Evolutionary conservation across 2,113 vertebrate species (phyloP).

Genomic region (Galemys pyrenaicus): DNA sequence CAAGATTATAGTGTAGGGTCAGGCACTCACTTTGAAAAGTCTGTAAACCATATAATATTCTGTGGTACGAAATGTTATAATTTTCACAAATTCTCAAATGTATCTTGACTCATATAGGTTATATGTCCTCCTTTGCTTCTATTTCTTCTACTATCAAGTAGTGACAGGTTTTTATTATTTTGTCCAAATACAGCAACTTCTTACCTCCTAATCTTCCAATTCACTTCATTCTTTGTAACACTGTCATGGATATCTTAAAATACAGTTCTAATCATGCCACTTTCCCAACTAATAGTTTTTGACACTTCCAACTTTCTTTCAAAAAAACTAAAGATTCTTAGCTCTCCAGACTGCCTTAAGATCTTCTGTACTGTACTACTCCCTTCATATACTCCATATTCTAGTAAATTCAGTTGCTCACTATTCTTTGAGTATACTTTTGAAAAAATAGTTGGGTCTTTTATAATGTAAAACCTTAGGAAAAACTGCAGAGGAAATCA

Average conservation of each 20-base stretch:
- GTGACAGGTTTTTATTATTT: not conserved
- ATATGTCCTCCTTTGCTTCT: not conserved
- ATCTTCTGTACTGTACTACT: not conserved
- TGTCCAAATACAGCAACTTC: not conserved
- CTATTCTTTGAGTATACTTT: not conserved
- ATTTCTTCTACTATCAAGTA: not conserved
- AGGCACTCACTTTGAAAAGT: not conserved
- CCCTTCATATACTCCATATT: not conserved
- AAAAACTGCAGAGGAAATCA: not conserved
- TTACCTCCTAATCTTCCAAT: not conserved
- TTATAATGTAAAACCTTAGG: not conserved
- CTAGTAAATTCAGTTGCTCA: not conserved
- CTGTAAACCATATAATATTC: not conserved
- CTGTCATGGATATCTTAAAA: not conserved
- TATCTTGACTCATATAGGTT: not conserved
- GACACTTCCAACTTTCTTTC: not conserved
- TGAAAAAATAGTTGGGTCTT: not conserved
- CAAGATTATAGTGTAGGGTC: not conserved
- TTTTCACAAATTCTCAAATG: conserved; percentile 3
- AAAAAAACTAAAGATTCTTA: not conserved
- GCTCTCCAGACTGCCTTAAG: not conserved
- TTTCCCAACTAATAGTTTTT: not conserved
- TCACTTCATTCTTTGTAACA: not conserved
- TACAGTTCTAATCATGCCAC: not conserved
- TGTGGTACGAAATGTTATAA: not conserved